Evolutionary conservation across 30 jellyfish, hydroid and myxozoan genomes (phyloP).

Genomic region (Phacellophora camtschatica): DNA sequence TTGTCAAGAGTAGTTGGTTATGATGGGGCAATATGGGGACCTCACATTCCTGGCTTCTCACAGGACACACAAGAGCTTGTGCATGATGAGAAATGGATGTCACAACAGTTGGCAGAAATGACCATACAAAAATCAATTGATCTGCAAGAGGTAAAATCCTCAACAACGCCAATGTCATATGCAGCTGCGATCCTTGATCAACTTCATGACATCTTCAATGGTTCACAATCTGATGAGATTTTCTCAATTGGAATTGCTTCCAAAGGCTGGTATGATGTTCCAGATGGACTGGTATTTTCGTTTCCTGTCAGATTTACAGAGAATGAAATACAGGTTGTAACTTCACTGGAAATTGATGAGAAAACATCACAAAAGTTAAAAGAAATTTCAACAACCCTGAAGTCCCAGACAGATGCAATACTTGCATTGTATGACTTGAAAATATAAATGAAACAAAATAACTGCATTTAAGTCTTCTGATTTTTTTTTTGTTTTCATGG

Average conservation of each 20-base stretch:
- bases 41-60: slow-evolving; percentile 76
- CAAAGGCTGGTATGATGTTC: slow-evolving; percentile 90
- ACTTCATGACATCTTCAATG: slow-evolving; percentile 57
- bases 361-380: slow-evolving; percentile 14
- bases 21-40: slow-evolving; percentile 99
- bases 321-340: slow-evolving; percentile 32
- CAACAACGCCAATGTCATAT: slow-evolving; percentile 24
- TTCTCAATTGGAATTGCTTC: slow-evolving; percentile 78
- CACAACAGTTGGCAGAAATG: slow-evolving; percentile 29
- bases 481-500: no score
- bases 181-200: slow-evolving; percentile 90
- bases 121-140: not conserved
- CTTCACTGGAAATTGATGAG: slow-evolving; percentile 27
- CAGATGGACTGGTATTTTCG: slow-evolving; percentile 81
- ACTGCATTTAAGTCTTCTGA: no score
- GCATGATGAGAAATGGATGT: slow-evolving; percentile 77
- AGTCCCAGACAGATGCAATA: slow-evolving; percentile 23
- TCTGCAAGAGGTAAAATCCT: not conserved
- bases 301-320: slow-evolving; percentile 64
- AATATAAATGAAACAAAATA: not conserved
- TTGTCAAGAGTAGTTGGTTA: slow-evolving; percentile 77
- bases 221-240: slow-evolving; percentile 36
- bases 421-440: slow-evolving; percentile 3
- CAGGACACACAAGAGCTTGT: slow-evolving; percentile 67
- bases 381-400: slow-evolving; percentile 26